Base-by-base conservation (phyloP, 2,888 invertebrate genomes). In the Chalcis sispes region DNA sequence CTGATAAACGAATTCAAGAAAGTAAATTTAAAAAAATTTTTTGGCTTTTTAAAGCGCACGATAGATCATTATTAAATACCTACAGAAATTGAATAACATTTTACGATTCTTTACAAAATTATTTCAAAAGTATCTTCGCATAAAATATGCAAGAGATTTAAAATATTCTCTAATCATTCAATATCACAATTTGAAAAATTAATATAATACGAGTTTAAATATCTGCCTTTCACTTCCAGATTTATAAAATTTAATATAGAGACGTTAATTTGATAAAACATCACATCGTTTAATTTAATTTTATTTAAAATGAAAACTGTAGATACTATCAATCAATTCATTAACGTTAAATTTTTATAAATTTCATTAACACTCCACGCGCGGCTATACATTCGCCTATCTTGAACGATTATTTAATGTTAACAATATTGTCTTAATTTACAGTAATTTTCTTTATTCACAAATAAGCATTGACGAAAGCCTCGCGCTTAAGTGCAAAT, bases 321-420 rank as follows among this genome's bases (percentile, higher is more conserved):
- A 25, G 25, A 54, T 40, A 40, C 29, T 32, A 29, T 65, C 65
- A 36, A 62, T 72, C 56, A 48, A 69, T 61, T n/a, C n/a, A n/a
- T n/a, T n/a, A n/a, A n/a, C n/a, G n/a, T n/a, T n/a, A n/a, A n/a
- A n/a, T n/a, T n/a, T n/a, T n/a, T 36, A 36, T 18, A 10, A 18
- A 66, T 54, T 52, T 18, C 0, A 46, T 20, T 20, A 62, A 54
- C 50, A 54, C 18, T 10, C 13, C 52, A 40, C 20, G 46, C 1
- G 8, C 10, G 18, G n/a, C n/a, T n/a, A n/a, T n/a, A n/a, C n/a
- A n/a, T n/a, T n/a, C n/a, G n/a, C n/a, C n/a, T n/a, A n/a, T n/a
- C n/a, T n/a, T n/a, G n/a, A n/a, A n/a, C n/a, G n/a, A n/a, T n/a
- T n/a, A n/a, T n/a, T n/a, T n/a, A n/a, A n/a, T n/a, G n/a, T n/a